phyloP scores from a whole-genome alignment of 2,888 invertebrate genomes.

The Pristionchus exspectatus region DNA sequence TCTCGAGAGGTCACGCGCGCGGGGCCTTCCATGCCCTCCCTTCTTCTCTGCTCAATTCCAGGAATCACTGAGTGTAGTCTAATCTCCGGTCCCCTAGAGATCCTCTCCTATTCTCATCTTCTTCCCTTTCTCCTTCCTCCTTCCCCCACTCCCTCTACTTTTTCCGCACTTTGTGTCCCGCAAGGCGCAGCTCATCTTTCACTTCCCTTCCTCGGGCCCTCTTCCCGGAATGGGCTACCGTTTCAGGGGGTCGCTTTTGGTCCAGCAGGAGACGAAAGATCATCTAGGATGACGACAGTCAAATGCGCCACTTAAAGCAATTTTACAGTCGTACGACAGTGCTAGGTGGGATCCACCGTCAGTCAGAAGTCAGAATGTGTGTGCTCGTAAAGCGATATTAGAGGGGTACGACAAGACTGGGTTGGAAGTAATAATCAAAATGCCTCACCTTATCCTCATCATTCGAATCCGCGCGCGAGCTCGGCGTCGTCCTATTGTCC shows the following conservation, averaged over 20 bases:
- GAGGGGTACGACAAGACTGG: too few relatives aligned
- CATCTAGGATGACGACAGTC: too few relatives aligned
- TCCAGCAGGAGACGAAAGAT: neutral
- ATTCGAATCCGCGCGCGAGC: constrained; percentile 48
- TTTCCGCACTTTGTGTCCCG: constrained; percentile 29
- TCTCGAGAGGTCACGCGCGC: neutral
- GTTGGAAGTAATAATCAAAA: too few relatives aligned
- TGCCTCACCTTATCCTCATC: constrained; percentile 44
- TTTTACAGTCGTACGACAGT: too few relatives aligned
- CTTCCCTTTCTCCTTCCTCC: constrained; percentile 19
- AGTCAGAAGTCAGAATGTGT: neutral
- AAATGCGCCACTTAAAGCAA: too few relatives aligned
- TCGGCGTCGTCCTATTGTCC: constrained; percentile 43
- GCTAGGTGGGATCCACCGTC: too few relatives aligned
- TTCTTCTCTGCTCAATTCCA: neutral
- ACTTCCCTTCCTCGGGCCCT: neutral
- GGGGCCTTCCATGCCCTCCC: neutral
- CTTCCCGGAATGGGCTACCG: neutral
- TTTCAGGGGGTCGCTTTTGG: neutral
- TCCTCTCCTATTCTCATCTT: constrained; percentile 17
- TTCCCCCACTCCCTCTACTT: constrained; percentile 10
- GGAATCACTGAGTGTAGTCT: constrained; percentile 30
- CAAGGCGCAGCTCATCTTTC: constrained; percentile 48
- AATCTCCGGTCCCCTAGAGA: constrained; percentile 36
- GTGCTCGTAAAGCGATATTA: too few relatives aligned